These are phyloP conservation scores for Frieseomelitta varia DNA, from an alignment of 1,140 invertebrate genomes.

Conservation along the genomic window DNA sequence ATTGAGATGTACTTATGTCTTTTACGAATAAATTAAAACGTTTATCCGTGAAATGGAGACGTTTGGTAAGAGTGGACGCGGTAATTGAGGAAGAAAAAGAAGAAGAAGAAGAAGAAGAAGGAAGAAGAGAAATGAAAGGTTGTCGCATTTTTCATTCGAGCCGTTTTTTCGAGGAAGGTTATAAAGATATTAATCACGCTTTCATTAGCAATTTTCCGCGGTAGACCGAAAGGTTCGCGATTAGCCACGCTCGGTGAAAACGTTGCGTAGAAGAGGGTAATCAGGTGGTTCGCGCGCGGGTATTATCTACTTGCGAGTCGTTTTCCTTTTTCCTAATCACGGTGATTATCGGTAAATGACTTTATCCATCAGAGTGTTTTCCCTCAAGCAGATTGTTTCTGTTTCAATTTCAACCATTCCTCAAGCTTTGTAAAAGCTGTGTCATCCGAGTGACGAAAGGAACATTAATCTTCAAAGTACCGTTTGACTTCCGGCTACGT, in stretches of 20 bases:
- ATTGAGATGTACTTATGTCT: background rate
- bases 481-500: too few species aligned
- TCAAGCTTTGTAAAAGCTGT: too few species aligned
- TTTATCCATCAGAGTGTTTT: background rate
- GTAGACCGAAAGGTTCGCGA: background rate
- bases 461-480: too few species aligned
- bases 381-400: background rate
- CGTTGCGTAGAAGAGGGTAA: background rate
- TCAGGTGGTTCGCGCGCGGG: background rate
- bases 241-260: background rate
- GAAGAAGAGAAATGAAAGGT: background rate
- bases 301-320: background rate
- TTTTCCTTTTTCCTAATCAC: background rate
- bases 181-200: constrained; percentile 1
- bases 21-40: too few species aligned
- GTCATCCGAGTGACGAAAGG: too few species aligned
- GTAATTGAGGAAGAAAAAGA: background rate
- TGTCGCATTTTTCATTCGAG: background rate
- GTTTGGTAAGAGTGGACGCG: too few species aligned
- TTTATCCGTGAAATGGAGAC: too few species aligned
- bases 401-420: too few species aligned
- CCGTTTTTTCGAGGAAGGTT: background rate
- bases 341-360: background rate
- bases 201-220: background rate
- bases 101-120: background rate